Conservation (phyloP, 2,113 vertebrate genomes). For the Addax nasomaculatus region DNA sequence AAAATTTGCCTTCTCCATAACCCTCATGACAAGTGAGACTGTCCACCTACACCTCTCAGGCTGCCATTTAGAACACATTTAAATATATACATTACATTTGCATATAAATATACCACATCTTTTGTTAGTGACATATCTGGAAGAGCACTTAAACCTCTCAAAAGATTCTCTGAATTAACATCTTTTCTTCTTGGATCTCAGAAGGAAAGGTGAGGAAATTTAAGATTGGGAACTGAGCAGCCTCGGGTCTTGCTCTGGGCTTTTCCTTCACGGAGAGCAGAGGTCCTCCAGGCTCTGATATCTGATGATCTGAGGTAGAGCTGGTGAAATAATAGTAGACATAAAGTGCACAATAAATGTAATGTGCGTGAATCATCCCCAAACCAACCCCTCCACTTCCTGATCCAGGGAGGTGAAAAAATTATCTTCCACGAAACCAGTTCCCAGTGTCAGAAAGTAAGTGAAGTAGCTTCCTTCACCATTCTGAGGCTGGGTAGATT, state of each 20-base stretch:
- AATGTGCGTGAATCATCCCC: not conserved
- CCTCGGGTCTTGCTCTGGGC: not conserved
- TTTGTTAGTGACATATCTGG: not conserved
- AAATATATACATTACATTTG: not conserved
- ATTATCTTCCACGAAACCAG: not conserved
- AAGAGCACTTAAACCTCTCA: not conserved
- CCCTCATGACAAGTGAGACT: not conserved
- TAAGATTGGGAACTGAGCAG: not conserved
- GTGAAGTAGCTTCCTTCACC: not conserved
- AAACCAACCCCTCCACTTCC: not conserved
- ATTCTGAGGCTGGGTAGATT: not conserved
- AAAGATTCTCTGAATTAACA: not conserved
- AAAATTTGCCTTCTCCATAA: not conserved
- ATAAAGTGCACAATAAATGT: not conserved
- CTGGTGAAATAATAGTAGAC: not conserved
- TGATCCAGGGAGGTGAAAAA: not conserved
- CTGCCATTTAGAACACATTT: not conserved
- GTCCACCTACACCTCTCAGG: not conserved
- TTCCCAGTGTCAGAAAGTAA: not conserved
- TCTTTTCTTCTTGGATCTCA: not conserved
- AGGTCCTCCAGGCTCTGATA: not conserved
- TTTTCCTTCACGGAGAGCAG: not conserved
- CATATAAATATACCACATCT: not conserved
- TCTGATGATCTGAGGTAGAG: not conserved
- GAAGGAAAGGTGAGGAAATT: not conserved